Evolutionary conservation across 2,888 invertebrate genomes (phyloP), one percentile per base, ranked within the genome.

Genomic region (Hirtodrosophila alboralis): DNA sequence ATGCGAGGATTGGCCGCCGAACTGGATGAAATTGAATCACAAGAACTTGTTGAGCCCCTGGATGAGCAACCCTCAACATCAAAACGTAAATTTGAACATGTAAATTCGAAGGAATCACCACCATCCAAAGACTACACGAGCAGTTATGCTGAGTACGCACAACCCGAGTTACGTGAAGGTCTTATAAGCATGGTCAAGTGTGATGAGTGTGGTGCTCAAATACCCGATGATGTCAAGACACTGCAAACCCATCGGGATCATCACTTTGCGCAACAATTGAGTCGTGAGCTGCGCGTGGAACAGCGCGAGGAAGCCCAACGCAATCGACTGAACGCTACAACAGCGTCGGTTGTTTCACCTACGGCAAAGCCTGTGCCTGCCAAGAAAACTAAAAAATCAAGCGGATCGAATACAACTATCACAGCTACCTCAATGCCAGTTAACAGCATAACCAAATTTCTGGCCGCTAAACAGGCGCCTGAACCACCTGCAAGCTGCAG

Each of bases 201-300:
- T 89, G 87, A 92, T 1, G 92, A 94, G 83, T 97, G 97, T 90
- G 91, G 92, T 4, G 92, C 93, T 85, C 86, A 89, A 34, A 90
- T 96, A 79, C 70, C 85, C 0, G 87, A 91, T 1, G 91, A 92
- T 86, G 92, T 93, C 59, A 56, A 31, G 7, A 59, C 74, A 0
- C 88, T 94, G 54, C 92, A 92, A 26, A 93, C 93, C 56, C 97
- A 97, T 89, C 90, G 93, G 9, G 97, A 96, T 88, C 94, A 93
- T 80, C 96, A 96, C 89, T 91, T 94, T 47, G 96, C 96, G 0
- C 89, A 94, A 54, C 92, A 93, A 70, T 87, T 96, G 7, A 93
- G 93, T 75, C 92, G 93, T 27, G 92, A 94, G 86, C 91, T 93
- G 56, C 91, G 92, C 47, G 72, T 56, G 12, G 87, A 86, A 56